Percentiles rank a stretch among this genome's conserved stretches.
Conservation (phyloP, 2,113 vertebrate genomes). For the Pogona vitticeps region DNA sequence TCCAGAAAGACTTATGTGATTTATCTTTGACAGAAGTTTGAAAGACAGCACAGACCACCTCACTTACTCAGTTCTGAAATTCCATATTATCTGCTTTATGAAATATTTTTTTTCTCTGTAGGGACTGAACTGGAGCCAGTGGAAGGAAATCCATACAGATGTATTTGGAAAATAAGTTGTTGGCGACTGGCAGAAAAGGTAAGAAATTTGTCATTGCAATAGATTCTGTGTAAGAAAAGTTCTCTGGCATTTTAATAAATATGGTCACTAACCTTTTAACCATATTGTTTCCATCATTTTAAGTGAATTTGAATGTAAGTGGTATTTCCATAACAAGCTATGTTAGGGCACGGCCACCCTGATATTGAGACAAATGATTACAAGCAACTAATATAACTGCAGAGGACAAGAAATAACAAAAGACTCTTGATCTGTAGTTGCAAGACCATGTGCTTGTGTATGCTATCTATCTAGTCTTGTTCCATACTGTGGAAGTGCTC, state of each 20-base stretch:
- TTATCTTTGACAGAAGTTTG: not conserved
- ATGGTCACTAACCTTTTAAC: not conserved
- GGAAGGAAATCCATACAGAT: constrained; percentile 93
- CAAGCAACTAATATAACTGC: not conserved
- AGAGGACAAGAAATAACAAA: too few relatives aligned
- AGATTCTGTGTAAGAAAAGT: too few relatives aligned
- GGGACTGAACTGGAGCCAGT: constrained; percentile 84
- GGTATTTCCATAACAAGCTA: too few relatives aligned
- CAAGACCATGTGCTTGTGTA: too few relatives aligned
- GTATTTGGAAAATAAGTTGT: constrained; percentile 95
- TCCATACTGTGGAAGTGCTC: too few relatives aligned
- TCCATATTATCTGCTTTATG: not conserved
- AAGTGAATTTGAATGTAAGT: not conserved
- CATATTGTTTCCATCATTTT: not conserved
- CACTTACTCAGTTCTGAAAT: not conserved
- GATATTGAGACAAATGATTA: not conserved
- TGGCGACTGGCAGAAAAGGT: constrained; percentile 98
- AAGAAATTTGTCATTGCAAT: constrained; percentile 43
- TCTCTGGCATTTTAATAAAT: not conserved
- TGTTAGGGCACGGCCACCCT: not conserved
- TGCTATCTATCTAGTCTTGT: too few relatives aligned
- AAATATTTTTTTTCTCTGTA: constrained; percentile 58
- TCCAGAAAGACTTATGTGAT: not conserved
- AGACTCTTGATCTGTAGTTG: too few relatives aligned
- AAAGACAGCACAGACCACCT: not conserved